Evolutionary conservation across 2,888 invertebrate genomes (phyloP), one percentile per base, ranked within the genome.

Genomic region (Drosophila borealis): DNA sequence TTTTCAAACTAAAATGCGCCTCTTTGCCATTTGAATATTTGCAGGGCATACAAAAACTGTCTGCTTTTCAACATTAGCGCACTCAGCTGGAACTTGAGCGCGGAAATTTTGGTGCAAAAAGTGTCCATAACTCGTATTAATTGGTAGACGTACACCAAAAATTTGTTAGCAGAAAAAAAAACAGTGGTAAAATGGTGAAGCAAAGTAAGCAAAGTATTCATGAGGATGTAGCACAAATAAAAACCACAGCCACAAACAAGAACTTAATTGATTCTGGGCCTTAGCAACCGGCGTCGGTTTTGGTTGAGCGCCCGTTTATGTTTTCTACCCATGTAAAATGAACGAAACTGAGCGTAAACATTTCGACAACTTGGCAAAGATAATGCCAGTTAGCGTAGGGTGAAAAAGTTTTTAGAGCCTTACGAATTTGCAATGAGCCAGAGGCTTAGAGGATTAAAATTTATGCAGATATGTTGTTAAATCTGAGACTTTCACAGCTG

Each of bases 111-210:
- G 60, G 44, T 63, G 70, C 87, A 78, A 88, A 83, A 83, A 88
- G 74, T 83, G 88, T 88, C 82, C 79, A 88, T 82, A 86, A 80
- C 44, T 70, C 73, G 86, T 61, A 74, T 82, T 88, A 85, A 82
- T 88, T 82, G 82, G 63, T 73, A 73, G 61, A 64, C 29, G 45
- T 45, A 54, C 41, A 53, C 17, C 41, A 37, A 64, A 55, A 70
- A 69, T 64, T 77, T 65, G 62, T 65, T 19, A 37, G 83, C 59
- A 56, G 54, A 45, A 55, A 54, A 57, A 56, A 21, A 39, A 36
- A 61, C 49, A 54, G 0, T 5, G 21, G 4, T 5, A 21, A 37
- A 14, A 39, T 45, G 19, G 49, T 59, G 48, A 74, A 64, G 45
- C 36, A 51, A 55, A 42, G 34, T 34, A 66, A 45, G 55, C 61